Evolutionary conservation across 2,113 vertebrate genomes (phyloP), one percentile per base, ranked within the genome.

Genomic region (Saccopteryx leptura): DNA sequence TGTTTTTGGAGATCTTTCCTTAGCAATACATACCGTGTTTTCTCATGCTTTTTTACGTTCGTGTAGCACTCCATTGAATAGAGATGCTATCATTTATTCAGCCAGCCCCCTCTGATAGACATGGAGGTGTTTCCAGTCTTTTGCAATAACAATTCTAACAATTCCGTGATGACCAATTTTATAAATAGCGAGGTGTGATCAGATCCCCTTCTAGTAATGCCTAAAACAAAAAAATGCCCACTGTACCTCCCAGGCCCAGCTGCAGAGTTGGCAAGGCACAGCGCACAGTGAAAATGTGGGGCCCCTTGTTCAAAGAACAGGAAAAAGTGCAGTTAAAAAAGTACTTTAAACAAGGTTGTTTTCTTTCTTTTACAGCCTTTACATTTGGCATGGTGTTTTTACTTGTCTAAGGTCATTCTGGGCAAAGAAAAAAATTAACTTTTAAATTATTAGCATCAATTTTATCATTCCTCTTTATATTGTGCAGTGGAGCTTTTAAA

Each of bases 401-500:
- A 24, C 28, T 93, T 80, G 39, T 89, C 80, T 79, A 95, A 83
- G 71, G 18, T 63, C 7, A 75, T 95, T 92, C 48, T 65, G 78
- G 46, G n/a, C 78, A 78, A 81, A 71, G 21, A 82, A 87, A 75
- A 80, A 87, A 69, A 21, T 50, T 58, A 92, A 58, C 39, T 39
- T 39, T 39, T 39, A 39, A 39, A 39, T 39, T 39, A 66, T 80
- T 84, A 76, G 26, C 72, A 86, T 56, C 14, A 24, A 78, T 94
- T 91, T 93, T 88, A 74, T 71, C 60, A 58, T 89, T 88, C 2
- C 65, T 68, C 58, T 91, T 86, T 92, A 54, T 91, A 61, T 79
- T 95, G 17, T 66, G 1, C 52, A 72, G 5, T 74, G 50, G 58
- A 39, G 9, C 7, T 90, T 88, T 94, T 86, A 90, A 89, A 52